Evolutionary conservation across 2,113 vertebrate species (phyloP).

Genomic region (Pontoporia blainvillei): DNA sequence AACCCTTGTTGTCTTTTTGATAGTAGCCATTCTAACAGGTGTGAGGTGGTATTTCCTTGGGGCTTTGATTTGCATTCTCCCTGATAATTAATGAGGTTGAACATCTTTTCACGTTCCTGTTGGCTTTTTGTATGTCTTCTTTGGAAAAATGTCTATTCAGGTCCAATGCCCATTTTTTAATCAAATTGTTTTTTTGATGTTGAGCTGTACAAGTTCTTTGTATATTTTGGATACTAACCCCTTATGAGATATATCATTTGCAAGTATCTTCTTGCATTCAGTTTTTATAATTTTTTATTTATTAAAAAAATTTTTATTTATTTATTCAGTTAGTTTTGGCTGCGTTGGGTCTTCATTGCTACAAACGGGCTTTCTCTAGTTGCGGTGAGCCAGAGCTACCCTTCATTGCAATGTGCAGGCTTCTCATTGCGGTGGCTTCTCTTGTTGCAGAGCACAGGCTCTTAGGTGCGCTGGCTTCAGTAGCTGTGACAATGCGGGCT

Average conservation of each 20-base stretch:
- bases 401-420: too few species aligned
- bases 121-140: background rate
- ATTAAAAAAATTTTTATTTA: too few species aligned
- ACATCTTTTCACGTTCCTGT: background rate
- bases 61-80: background rate
- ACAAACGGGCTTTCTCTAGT: too few species aligned
- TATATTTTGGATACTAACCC: background rate
- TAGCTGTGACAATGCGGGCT: too few species aligned
- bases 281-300: background rate
- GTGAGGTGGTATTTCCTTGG: background rate
- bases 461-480: too few species aligned
- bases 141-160: background rate
- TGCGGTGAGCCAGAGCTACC: too few species aligned
- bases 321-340: too few species aligned
- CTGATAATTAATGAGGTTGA: background rate
- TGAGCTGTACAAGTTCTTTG: background rate
- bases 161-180: background rate
- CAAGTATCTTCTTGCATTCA: too few species aligned
- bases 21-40: background rate
- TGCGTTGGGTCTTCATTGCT: too few species aligned
- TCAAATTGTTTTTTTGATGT: background rate
- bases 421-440: too few species aligned
- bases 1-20: background rate
- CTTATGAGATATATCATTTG: too few species aligned
- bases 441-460: too few species aligned